Percentiles rank a stretch among this genome's conserved stretches.
phyloP scores from a whole-genome alignment of 2,888 invertebrate species.

The Drosophila anomalata region DNA sequence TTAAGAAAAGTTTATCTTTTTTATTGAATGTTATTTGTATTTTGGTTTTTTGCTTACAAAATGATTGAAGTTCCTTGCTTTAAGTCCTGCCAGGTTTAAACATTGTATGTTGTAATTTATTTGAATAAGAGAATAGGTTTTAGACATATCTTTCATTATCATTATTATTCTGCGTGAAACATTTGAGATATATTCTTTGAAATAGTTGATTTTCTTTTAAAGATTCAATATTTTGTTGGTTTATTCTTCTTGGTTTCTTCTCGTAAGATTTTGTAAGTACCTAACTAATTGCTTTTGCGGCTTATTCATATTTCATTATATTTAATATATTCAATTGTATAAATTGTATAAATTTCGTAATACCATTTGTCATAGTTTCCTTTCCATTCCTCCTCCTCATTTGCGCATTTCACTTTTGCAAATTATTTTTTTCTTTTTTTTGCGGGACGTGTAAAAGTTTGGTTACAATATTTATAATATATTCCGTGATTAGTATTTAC shows the following conservation, averaged over 20 bases:
- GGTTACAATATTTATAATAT: slow-evolving; percentile 33
- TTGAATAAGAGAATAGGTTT: slow-evolving; percentile 63
- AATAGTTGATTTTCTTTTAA: slow-evolving; percentile 45
- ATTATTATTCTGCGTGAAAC: slow-evolving; percentile 57
- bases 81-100: slow-evolving; percentile 51
- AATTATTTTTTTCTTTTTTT: not conserved
- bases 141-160: slow-evolving; percentile 33
- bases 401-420: slow-evolving; percentile 8
- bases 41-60: slow-evolving; percentile 53
- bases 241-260: slow-evolving; percentile 31
- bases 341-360: slow-evolving; percentile 64
- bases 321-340: slow-evolving; percentile 48
- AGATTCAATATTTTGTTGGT: slow-evolving; percentile 31
- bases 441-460: slow-evolving; percentile 38
- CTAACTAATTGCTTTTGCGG: slow-evolving; percentile 63
- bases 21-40: slow-evolving; percentile 54
- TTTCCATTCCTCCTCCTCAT: slow-evolving; percentile 6
- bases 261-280: slow-evolving; percentile 59
- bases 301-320: slow-evolving; percentile 14
- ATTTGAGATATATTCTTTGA: slow-evolving; percentile 63
- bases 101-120: slow-evolving; percentile 42
- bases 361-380: slow-evolving; percentile 43
- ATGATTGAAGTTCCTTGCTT: slow-evolving; percentile 73
- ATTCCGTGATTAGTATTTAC: slow-evolving; percentile 38
- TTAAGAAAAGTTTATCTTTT: slow-evolving; percentile 56